These are phyloP conservation scores for Ptychobarbus kaznakovi DNA, from an alignment of 2,797 vertebrate genomes.

Conservation along the genomic window DNA sequence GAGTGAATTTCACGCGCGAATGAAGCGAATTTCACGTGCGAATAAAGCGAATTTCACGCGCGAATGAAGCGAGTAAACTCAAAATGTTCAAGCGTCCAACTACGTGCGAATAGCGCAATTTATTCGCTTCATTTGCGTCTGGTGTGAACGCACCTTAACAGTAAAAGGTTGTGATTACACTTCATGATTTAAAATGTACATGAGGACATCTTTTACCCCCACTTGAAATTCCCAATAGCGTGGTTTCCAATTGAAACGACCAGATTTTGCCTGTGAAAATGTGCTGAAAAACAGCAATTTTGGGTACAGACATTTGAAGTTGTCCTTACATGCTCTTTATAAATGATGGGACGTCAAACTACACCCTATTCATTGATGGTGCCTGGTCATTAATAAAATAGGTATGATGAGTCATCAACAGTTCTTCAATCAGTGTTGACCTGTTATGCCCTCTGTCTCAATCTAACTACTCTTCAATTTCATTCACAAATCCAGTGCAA, in stretches of 20 bases:
- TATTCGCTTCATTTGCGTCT: too few relatives aligned
- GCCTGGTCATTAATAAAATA: not conserved
- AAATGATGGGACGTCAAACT: not conserved
- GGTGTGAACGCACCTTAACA: too few relatives aligned
- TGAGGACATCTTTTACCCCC: not conserved
- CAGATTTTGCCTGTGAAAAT: not conserved
- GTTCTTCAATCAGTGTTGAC: not conserved
- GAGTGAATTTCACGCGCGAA: too few relatives aligned
- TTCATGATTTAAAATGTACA: not conserved
- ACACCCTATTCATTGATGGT: not conserved
- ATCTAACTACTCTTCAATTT: not conserved
- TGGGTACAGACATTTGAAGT: not conserved
- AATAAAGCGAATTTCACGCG: too few relatives aligned
- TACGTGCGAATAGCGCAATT: too few relatives aligned
- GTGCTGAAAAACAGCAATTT: not conserved
- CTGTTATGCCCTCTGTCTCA: not conserved
- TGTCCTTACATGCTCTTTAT: not conserved
- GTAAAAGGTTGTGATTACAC: not conserved
- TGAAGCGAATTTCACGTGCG: too few relatives aligned
- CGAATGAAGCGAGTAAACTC: too few relatives aligned
- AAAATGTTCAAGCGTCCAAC: too few relatives aligned
- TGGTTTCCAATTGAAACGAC: not conserved
- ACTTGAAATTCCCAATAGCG: not conserved
- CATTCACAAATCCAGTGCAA: not conserved
- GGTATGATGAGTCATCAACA: not conserved